phyloP scores from a whole-genome alignment of 2,888 invertebrate genomes.

The Drosophila buzzatii region DNA sequence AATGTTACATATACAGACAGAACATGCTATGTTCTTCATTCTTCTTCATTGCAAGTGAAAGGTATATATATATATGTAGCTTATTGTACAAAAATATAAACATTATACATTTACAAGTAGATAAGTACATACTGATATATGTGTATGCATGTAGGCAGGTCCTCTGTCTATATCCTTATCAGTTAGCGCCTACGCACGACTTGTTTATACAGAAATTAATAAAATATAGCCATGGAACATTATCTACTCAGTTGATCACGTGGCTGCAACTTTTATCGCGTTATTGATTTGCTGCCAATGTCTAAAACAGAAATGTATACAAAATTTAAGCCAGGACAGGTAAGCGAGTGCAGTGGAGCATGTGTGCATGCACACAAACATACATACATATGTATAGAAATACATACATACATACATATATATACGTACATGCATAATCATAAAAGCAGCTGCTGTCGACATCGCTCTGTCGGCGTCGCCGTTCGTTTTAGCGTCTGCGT shows the following conservation, averaged over 20 bases:
- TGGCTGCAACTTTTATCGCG: background rate
- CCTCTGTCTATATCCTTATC: background rate
- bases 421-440: slow-evolving; percentile 10
- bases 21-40: too few species aligned
- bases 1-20: background rate
- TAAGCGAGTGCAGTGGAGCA: slow-evolving; percentile 46
- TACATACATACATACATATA: background rate
- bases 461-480: slow-evolving; percentile 20
- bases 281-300: slow-evolving; percentile 38
- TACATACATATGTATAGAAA: background rate
- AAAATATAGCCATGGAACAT: background rate
- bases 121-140: background rate
- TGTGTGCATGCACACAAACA: slow-evolving; percentile 9
- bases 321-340: slow-evolving; percentile 46
- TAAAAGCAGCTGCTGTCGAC: slow-evolving; percentile 62
- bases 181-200: too few species aligned
- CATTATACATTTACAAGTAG: background rate
- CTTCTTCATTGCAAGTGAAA: background rate
- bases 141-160: background rate
- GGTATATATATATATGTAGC: background rate
- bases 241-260: background rate
- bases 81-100: too few species aligned
- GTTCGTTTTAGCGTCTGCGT: slow-evolving; percentile 40
- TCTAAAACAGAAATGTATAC: slow-evolving; percentile 18
- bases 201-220: background rate